phyloP scores from a whole-genome alignment of 2,113 vertebrate genomes.

The Trichechus manatus region DNA sequence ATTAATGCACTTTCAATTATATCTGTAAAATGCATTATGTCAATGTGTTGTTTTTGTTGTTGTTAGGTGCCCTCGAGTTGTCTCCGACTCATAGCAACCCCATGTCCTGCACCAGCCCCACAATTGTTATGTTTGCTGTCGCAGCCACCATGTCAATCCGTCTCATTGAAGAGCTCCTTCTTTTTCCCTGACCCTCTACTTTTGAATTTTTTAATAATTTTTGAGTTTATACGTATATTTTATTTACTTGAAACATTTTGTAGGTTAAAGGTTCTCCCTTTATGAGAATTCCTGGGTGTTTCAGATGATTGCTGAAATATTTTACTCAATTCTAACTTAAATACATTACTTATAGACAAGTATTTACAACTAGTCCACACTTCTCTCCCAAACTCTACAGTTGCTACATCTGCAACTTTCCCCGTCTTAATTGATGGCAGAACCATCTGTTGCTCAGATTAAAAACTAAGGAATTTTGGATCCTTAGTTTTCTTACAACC shows the following conservation, averaged over 20 bases:
- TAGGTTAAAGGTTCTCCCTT: background rate
- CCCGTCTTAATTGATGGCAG: background rate
- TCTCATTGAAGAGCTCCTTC: background rate
- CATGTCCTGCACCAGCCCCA: background rate
- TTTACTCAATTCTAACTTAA: background rate
- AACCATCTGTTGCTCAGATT: background rate
- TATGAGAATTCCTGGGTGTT: background rate
- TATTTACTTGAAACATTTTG: slow-evolving; percentile 7
- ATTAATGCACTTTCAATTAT: background rate
- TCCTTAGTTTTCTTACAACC: background rate
- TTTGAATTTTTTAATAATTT: background rate
- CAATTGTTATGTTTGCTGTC: background rate
- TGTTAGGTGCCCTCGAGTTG: background rate
- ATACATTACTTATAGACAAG: background rate
- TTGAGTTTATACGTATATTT: background rate
- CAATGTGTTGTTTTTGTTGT: background rate
- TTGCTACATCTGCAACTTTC: no score
- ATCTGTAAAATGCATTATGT: background rate
- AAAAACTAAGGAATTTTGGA: background rate
- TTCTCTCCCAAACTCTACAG: background rate
- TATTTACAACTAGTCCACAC: background rate
- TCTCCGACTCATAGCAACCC: no score
- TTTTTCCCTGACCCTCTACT: background rate
- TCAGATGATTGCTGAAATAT: background rate
- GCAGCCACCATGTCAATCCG: background rate